Base-by-base conservation (phyloP, 2,888 invertebrate species). In the Macaria liturata region DNA sequence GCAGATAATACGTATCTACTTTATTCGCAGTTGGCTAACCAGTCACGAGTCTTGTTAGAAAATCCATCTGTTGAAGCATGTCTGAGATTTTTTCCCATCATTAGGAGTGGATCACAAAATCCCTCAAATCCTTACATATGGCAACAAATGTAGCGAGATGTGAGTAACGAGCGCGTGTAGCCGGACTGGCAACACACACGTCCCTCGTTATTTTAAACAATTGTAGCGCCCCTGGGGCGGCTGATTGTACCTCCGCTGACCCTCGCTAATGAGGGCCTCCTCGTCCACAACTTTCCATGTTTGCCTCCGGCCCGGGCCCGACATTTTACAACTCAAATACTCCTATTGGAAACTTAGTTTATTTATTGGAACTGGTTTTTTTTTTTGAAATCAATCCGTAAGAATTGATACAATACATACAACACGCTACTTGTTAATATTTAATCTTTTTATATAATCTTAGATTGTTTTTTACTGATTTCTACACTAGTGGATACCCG, bases 131-230 rank as follows among this genome's bases (percentile, higher is more conserved):
- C 56, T 20, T 61, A 39, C 40, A 46, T 32, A 51, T 20, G 39
- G 20, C 46, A 53, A 44, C 46, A 60, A 60, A 55, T 54, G 59
- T 57, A 53, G 45, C 46, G 40, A 46, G 49, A 55, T 52, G 53
- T 60, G 62, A 54, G 53, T 59, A 57, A 59, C 62, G 42, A 60
- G 64, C 53, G 56, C 49, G 30, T 46, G 61, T 54, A 46, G 45
- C 49, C 49, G 32, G 74, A 76, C 75, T 76, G 67, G 74, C 67
- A 69, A 74, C 69, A 76, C 77, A 75, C 75, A 75, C 76, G 61
- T 75, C 81, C 82, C 87, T 88, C 86, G 87, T 89, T 88, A 89
- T 86, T 90, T 89, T 90, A 89, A 89, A 90, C 89, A 89, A 87
- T 88, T 88, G 86, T 82, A 83, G 86, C 74, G 74, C 72, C 77